Evolutionary conservation across 2,797 vertebrate genomes (phyloP).

Genomic region (Sparus aurata): DNA sequence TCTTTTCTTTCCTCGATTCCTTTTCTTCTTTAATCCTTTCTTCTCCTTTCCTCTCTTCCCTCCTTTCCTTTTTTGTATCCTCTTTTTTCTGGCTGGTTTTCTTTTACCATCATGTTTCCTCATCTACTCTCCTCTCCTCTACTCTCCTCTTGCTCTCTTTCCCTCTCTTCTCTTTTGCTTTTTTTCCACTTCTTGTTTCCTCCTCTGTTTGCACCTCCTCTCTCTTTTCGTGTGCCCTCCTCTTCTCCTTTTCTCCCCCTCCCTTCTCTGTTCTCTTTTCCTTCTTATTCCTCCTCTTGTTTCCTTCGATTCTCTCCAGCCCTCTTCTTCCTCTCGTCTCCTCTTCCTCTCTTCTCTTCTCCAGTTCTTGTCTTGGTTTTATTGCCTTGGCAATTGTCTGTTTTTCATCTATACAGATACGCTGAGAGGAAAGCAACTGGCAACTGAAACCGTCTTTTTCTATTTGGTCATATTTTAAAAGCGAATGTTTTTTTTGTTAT

Average conservation of each 20-base stretch:
- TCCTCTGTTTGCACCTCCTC: background rate
- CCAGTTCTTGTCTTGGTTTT: background rate
- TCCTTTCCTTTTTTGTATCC: background rate
- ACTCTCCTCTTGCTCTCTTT: too few species aligned
- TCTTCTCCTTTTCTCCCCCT: background rate
- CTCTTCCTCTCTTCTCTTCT: background rate
- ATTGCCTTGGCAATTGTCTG: background rate
- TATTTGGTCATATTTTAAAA: background rate
- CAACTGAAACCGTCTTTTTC: background rate
- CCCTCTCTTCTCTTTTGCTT: background rate
- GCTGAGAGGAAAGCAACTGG: background rate
- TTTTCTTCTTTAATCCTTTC: too few species aligned
- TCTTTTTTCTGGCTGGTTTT: too few species aligned
- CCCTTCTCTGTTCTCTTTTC: background rate
- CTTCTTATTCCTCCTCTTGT: background rate
- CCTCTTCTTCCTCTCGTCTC: background rate
- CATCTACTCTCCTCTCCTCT: background rate
- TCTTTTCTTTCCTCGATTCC: too few species aligned
- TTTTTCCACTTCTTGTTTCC: too few species aligned
- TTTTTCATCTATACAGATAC: background rate
- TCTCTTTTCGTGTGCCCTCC: background rate
- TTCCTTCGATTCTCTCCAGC: background rate
- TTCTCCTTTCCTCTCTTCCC: background rate
- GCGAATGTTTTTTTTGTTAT: background rate
- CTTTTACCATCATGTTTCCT: too few species aligned